Conservation (phyloP, 2,797 vertebrate species). For the Malacoraja senta region DNA sequence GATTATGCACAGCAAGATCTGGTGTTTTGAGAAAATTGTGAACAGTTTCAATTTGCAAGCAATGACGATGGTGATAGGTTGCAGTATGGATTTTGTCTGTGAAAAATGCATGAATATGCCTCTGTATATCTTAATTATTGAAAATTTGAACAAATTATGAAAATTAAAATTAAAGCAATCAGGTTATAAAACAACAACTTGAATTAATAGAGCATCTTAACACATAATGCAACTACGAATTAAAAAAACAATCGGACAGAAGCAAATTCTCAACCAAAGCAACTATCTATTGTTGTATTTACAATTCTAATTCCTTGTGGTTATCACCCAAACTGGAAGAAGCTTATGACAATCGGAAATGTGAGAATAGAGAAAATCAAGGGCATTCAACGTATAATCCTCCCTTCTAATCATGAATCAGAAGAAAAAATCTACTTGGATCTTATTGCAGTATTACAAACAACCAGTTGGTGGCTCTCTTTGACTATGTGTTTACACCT, state of each 20-base stretch:
- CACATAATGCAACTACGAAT: background rate
- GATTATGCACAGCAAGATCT: background rate
- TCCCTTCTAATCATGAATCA: background rate
- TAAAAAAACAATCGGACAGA: background rate
- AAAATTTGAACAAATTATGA: background rate
- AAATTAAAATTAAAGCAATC: conserved; percentile 4
- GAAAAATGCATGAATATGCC: no score
- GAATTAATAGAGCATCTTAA: background rate
- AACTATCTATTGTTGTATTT: background rate
- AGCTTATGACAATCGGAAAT: background rate
- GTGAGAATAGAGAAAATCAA: background rate
- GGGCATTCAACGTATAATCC: background rate
- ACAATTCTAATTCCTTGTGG: background rate
- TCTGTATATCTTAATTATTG: background rate
- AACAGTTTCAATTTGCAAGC: background rate
- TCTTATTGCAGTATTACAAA: conserved; percentile 45
- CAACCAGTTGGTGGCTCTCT: conserved; percentile 79
- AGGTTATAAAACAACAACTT: background rate
- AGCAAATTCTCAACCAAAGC: background rate
- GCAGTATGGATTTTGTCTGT: background rate
- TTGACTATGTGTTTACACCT: conserved; percentile 59
- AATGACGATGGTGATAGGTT: no score
- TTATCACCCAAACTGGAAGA: background rate
- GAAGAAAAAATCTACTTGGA: background rate
- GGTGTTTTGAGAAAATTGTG: background rate